Base-by-base conservation (phyloP, 2,797 vertebrate genomes). In the Linurgus olivaceus region DNA sequence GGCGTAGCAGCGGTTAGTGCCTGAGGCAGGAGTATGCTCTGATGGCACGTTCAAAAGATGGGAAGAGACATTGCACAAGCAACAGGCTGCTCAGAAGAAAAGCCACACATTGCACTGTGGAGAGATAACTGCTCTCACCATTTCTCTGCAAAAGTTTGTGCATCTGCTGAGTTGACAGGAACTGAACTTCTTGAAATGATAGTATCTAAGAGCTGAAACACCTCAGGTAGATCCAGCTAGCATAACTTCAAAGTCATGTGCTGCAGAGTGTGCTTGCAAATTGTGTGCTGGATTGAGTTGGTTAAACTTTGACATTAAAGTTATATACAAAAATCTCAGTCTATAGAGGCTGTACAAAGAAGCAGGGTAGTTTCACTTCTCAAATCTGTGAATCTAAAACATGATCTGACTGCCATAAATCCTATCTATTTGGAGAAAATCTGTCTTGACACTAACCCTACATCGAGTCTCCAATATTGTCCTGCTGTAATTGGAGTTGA, bases 401-500 rank as follows among this genome's bases (percentile, higher is more conserved):
- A 50, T 51, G 14, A 51, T 78, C 86, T 80, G 61, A 33, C 62
- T 88, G 47, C 37, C 45, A 61, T n/a, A 92, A 90, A 84, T 67
- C 47, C 33, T 73, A 52, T 25, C 40, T 84, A 45, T 85, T 76
- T 67, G 63, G 86, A 90, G 71, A 67, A 90, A 90, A 91, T 50
- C 51, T 82, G 33, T 92, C 67, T 85, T 82, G 83, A 94, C 83
- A 89, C 74, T 70, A 72, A 47, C 33, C 23, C 59, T 78, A 19
- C 40, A 76, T 31, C 1, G 4, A 86, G 29, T 73, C 74, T 93
- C 73, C 77, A 61, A 40, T 66, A 88, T 44, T 90, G 83, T 87
- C 71, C 80, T 38, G 17, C 33, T 79, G 66, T 82, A 94, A 96
- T 85, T 84, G 89, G 77, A 96, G 88, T 70, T 92, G 90, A 90